Conservation (phyloP, 2,113 vertebrate genomes). For the Lamprotornis superbus region DNA sequence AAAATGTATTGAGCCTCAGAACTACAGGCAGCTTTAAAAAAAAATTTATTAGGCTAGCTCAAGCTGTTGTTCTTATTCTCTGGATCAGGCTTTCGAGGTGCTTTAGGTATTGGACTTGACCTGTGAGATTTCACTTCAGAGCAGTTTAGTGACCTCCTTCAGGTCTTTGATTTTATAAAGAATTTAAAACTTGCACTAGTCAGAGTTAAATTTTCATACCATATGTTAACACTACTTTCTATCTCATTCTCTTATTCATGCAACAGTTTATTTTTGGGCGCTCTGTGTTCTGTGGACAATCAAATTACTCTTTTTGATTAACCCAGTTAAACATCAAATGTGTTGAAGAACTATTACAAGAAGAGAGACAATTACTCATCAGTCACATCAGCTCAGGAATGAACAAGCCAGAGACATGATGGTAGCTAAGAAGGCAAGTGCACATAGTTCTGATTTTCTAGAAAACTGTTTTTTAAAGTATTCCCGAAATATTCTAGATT, state of each 20-base stretch:
- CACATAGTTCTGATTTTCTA: background rate
- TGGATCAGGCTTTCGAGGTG: background rate
- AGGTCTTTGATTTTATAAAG: background rate
- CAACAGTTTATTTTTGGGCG: background rate
- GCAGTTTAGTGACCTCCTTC: background rate
- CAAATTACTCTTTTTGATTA: background rate
- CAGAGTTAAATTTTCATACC: background rate
- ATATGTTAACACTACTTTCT: background rate
- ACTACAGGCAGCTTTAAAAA: background rate
- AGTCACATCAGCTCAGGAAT: background rate
- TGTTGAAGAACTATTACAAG: background rate
- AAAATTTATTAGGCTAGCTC: background rate
- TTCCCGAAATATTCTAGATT: background rate
- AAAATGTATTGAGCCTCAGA: background rate
- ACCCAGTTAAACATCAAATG: background rate
- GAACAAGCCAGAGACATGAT: background rate
- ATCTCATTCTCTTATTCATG: background rate
- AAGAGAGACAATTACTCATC: background rate
- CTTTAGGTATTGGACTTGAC: background rate
- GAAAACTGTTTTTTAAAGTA: background rate
- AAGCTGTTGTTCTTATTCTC: background rate
- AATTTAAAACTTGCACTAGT: background rate
- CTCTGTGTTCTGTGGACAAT: background rate
- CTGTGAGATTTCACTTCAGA: background rate
- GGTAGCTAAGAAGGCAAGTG: background rate